Evolutionary conservation across 2,113 vertebrate genomes (phyloP).

Genomic region (Dromaius novaehollandiae): DNA sequence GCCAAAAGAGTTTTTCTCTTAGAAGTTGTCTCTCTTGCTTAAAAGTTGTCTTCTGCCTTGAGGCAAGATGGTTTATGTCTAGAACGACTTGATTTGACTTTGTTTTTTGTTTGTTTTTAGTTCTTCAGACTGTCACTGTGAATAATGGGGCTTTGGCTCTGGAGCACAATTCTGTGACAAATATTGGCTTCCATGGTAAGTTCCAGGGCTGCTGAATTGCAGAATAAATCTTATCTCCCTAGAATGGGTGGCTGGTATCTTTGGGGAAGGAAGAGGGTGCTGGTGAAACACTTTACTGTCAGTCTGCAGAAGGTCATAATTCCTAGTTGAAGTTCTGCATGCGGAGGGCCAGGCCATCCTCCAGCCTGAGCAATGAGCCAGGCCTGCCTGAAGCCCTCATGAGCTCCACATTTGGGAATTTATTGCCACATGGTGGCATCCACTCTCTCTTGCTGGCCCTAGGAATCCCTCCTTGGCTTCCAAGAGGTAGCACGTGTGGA

Average conservation of each 20-base stretch:
- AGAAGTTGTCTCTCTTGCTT: slow-evolving; percentile 35
- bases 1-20: slow-evolving; percentile 32
- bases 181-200: slow-evolving; percentile 19
- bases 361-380: not conserved
- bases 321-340: not conserved
- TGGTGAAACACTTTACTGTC: not conserved
- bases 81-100: slow-evolving; percentile 57
- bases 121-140: slow-evolving; percentile 40
- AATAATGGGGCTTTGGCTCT: slow-evolving; percentile 35
- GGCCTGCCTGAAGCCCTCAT: not conserved
- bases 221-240: slow-evolving; percentile 22
- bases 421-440: slow-evolving; percentile 62
- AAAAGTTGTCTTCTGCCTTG: slow-evolving; percentile 51
- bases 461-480: slow-evolving; percentile 30
- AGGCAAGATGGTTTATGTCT: slow-evolving; percentile 41
- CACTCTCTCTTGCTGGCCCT: slow-evolving; percentile 37
- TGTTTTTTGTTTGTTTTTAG: slow-evolving; percentile 61
- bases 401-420: slow-evolving; percentile 13
- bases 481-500: not conserved
- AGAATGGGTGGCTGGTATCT: not conserved
- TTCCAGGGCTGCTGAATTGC: not conserved
- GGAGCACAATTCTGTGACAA: slow-evolving; percentile 17
- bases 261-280: not conserved
- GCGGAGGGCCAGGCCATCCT: not conserved
- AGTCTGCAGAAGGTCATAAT: not conserved